Evolutionary conservation across 2,888 invertebrate genomes (phyloP).

Genomic region (Cacoxenus indagator): DNA sequence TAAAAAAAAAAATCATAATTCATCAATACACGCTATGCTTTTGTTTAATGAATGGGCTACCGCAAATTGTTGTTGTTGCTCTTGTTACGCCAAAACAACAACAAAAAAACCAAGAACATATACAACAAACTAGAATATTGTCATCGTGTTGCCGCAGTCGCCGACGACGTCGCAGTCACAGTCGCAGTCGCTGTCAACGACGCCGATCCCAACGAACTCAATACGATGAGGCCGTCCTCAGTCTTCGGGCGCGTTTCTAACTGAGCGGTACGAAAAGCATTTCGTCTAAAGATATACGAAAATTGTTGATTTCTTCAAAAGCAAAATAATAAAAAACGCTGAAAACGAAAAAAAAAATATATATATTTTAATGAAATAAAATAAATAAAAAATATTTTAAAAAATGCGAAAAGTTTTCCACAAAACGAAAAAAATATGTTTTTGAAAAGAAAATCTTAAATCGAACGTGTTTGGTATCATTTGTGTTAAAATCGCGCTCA

Average conservation of each 20-base stretch:
- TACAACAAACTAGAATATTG: not conserved
- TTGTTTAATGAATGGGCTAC: not conserved
- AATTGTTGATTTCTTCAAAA: not conserved
- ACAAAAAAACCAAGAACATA: not conserved
- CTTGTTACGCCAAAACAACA: not conserved
- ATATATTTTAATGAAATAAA: not conserved
- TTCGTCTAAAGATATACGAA: not conserved
- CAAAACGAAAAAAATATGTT: not conserved
- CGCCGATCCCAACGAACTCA: not conserved
- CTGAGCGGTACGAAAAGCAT: conserved; percentile 26
- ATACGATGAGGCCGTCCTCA: conserved; percentile 17
- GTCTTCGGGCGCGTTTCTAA: conserved; percentile 33
- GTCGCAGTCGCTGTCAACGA: not conserved
- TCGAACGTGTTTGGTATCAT: conserved; percentile 1
- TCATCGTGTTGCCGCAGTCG: not conserved
- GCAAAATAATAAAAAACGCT: not conserved
- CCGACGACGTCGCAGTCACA: not conserved
- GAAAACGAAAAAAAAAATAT: conserved; percentile 4
- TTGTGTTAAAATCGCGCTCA: not conserved
- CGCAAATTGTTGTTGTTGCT: not conserved
- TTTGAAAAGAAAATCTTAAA: not conserved
- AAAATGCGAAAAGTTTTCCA: not conserved
- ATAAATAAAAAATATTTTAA: not conserved
- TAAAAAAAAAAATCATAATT: not conserved
- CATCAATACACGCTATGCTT: not conserved